Evolutionary conservation across 1,140 invertebrate species (phyloP), one percentile per base, ranked within the genome.

Genomic region (Anoplolepis gracilipes): DNA sequence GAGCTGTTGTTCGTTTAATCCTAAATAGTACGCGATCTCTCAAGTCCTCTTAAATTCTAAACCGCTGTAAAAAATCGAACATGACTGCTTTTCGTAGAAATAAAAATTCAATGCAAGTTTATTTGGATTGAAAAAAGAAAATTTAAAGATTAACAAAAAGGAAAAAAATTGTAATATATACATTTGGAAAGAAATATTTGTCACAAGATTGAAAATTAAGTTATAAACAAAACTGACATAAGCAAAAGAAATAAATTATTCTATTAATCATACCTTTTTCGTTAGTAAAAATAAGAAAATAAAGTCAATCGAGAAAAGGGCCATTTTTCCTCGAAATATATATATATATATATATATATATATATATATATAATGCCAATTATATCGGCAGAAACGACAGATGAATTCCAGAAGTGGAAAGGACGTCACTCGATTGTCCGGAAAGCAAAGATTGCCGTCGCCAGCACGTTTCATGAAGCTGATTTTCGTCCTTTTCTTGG

Each of bases 371-470:
- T 84, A 82, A 85, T 39, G 78, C 69, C 85, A 75, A 86, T 82
- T 86, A 82, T 76, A 84, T 81, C 39, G 76, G 65, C 75, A 72
- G 78, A 84, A 86, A 85, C 53, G 81, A 85, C 75, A 62, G 85
- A 87, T 70, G 84, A 53, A 70, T 85, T 77, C 55, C 85, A 78
- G 77, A 87, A 88, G 33, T 72, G 85, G 85, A 88, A 86, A 84
- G 49, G 78, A 84, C 78, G 62, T 84, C 77, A 78, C 11, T 57
- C 85, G 87, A 70, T 87, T 82, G 87, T 55, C 79, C 87, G 87
- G 87, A 88, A 87, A 81, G 46, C 39, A 69, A 87, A 87, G 85
- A 87, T 87, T 87, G 82, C 73, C 53, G 53, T 73, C 78, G 78
- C 67, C 53, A 72, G 67, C 39, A 67, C 57, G 69, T 84, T 84